Evolutionary conservation across 2,113 vertebrate genomes (phyloP), one percentile per base, ranked within the genome.

Genomic region (Laticauda laticaudata): DNA sequence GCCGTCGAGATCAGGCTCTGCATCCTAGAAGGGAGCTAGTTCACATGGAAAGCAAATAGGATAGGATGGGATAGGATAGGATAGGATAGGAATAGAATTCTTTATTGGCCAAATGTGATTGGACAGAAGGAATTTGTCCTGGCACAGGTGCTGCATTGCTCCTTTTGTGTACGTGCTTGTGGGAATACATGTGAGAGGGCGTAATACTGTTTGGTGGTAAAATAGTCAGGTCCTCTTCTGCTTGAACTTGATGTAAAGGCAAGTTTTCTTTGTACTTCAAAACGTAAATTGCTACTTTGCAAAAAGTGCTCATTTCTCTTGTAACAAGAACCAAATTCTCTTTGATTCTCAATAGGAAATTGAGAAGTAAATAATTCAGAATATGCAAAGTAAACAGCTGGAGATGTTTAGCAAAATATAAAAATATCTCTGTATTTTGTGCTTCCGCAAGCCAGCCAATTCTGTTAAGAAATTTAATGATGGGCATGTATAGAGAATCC

Each of bases 261-360:
- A 45, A 21, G 14, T 88, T 45, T 51, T 43, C 34, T 15, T n/a
- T 29, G 34, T 89, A 81, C 48, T 39, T 92, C 61, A 81, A 55
- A 43, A 23, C 3, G 56, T 56, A 45, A 56, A n/a, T n/a, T 59
- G 88, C 54, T 90, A 88, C 92, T 92, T 92, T 81, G 86, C 53
- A 34, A 56, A 85, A 20, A 81, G 18, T 18, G 57, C 75, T 64
- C 34, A 20, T 11, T 61, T 86, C 43, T 86, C 45, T 90, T 61
- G n/a, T 43, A 61, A 87, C 3, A 43, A 90, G 20, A 86, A 91
- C 86, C 86, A 91, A 91, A 88, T 88, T 43, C 90, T 26, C n/a
- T 34, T 29, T 51, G 48, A 8, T 20, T 86, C 23, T 53, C 29
- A 39, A 0, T 21, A n/a, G 64, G 4, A 39, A 34, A 18, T 29